Base-by-base conservation (phyloP, 1,140 invertebrate genomes). In the Aphis gossypii region DNA sequence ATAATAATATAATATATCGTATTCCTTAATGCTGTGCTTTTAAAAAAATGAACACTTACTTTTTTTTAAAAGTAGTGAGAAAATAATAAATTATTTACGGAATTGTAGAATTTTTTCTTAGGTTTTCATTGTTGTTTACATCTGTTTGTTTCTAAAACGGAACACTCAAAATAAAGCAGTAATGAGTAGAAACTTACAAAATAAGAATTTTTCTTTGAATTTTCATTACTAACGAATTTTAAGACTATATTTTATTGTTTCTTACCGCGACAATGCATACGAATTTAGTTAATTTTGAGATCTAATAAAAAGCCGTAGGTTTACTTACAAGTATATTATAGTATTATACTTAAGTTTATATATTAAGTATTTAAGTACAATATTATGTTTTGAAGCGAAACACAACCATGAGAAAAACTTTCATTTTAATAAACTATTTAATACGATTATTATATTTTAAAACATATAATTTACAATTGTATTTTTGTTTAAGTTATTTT, bases 201-300 rank as follows among this genome's bases (percentile, higher is more conserved):
- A 76, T 76, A 76, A 76, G 60, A 76, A 68, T 68, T n/a, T n/a
- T 11, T 11, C 23, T 18, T 11, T 68, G 30, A 68, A 76, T 76
- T 76, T n/a, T 76, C 30, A 20, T 2, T 76, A 76, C n/a, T n/a
- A n/a, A 76, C 30, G 60, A 76, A 76, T 76, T 76, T 68, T 76
- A 76, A 76, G n/a, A 76, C 60, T n/a, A 76, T 76, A 76, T 76
- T 76, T 76, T 76, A 76, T n/a, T n/a, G 60, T 76, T 76, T n/a
- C 60, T 76, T 76, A 76, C 60, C 60, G 14, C 14, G 14, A 76
- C 9, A n/a, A 0, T n/a, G 30, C 60, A 76, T 76, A 76, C 60
- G 18, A 76, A 76, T 76, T 68, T n/a, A 76, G 60, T 76, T 76
- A n/a, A 35, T 76, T 76, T 76, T 18, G n/a, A 76, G n/a, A 76